A percentile compares a stretch with the other conserved stretches of the same genome.
Evolutionary conservation across 64 coral and sea anemone species (phyloP).

Genomic region (Pocillopora damicornis): DNA sequence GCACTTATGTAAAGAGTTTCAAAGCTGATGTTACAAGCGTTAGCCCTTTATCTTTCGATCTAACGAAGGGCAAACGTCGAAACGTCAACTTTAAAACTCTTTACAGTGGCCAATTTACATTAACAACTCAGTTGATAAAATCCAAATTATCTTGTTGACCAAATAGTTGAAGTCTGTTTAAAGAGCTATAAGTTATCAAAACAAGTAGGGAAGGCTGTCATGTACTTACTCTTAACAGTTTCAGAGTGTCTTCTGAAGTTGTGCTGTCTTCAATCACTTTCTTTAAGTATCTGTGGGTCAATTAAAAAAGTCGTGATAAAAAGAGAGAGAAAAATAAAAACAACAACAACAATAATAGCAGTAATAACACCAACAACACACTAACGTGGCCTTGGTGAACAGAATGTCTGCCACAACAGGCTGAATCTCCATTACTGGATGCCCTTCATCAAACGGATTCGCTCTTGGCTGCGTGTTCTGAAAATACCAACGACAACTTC

Average conservation of each 20-base stretch:
- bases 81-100: too few species aligned
- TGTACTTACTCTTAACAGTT: constrained; percentile 78
- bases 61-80: too few species aligned
- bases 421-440: constrained; percentile 81
- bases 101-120: too few species aligned
- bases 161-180: too few species aligned
- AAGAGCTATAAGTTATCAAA: not conserved
- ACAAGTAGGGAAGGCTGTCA: not conserved
- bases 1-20: too few species aligned
- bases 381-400: constrained; percentile 85
- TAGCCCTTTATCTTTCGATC: too few species aligned
- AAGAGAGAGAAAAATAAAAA: not conserved
- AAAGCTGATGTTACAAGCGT: too few species aligned
- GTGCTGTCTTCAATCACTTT: constrained; percentile 96
- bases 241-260: constrained; percentile 84
- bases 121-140: too few species aligned
- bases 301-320: not conserved
- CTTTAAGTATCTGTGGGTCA: constrained; percentile 69
- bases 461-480: constrained; percentile 51
- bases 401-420: constrained; percentile 75
- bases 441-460: constrained; percentile 84
- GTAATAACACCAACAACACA: not conserved
- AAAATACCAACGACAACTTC: not conserved
- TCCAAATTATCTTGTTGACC: too few species aligned
- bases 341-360: not conserved